Evolutionary conservation across 2,113 vertebrate species (phyloP), one percentile per base, ranked within the genome.

Genomic region (Oncorhynchus masou): DNA sequence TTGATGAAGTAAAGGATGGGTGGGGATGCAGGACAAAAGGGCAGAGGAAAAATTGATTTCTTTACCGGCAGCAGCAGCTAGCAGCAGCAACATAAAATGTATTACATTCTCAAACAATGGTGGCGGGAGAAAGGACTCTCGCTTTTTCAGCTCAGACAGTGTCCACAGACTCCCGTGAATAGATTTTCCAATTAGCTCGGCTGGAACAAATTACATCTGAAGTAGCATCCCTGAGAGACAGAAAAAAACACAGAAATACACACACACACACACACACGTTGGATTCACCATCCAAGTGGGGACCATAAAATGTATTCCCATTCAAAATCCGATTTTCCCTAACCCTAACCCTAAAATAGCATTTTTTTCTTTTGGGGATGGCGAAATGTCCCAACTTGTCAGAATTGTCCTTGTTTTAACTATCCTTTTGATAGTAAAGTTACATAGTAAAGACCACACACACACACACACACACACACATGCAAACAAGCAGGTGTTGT

Each of bases 61-160:
- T 94, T 82, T 88, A 93, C 86, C 83, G 87, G 59, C 20, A 22
- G 59, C n/a, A 62, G 80, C 77, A 70, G 65, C 91, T 54, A 83
- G 89, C 85, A 88, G 88, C 89, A 83, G 91, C 85, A 86, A 84
- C 80, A 93, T 84, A 90, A 93, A 96, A 95, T 93, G 94, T 92
- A 93, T 89, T 91, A 92, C 84, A 90, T 90, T 94, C 90, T 91
- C 92, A 89, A 91, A 93, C 92, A 93, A 95, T 94, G 87, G 90
- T 91, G 90, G 92, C 71, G 83, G 89, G 90, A 91, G 88, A 91
- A 83, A 92, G 86, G 84, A 94, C 91, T 79, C 90, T 91, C 88
- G 88, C 89, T 91, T 92, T 91, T 93, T 91, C 84, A 74, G 74
- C 81, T 76, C 4, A 88, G 78, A 91, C 85, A 93, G 92, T 93